Base-by-base conservation (phyloP, 2,113 vertebrate genomes). In the Leptobrachium ailaonicum region DNA sequence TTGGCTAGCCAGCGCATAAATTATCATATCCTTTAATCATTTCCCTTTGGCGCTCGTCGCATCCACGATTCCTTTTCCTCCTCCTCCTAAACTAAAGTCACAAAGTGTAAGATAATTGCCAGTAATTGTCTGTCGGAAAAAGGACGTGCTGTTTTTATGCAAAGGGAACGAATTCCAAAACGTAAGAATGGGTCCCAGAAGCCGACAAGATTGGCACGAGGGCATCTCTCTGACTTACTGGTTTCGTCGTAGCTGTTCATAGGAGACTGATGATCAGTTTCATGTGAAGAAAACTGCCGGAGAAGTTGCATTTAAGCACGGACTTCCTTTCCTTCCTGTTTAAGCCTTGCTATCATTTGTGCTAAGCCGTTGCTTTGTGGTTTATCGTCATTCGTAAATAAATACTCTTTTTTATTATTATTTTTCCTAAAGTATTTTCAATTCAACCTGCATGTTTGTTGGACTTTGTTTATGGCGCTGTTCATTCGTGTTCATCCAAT, bases 401-500 rank as follows among this genome's bases (percentile, higher is more conserved):
- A 73, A 20, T 70, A 2, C 67, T 72, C 66, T 0, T 76, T 44
- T 82, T 32, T 32, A 1, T 32, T 32, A 32, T 32, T 32, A 32
- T 32, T 32, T 80, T 75, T 64, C 13, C 56, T 83, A 82, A 9
- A 72, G 83, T 82, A 82, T 14, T 84, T 74, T 83, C 20, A 40
- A 67, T 85, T 82, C 84, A 78, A 58, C 80, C 80, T 20, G 11
- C 73, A 43, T 62, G 45, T 11, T 80, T 82, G 60, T 79, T 8
- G n/a, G 6, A 13, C 32, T 13, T 20, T 32, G 62, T 64, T 64
- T 64, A 40, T 10, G n/a, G 3, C 85, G 82, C 84, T 73, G 41
- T 66, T 84, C 88, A 85, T 76, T 82, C 80, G 62, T 82, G 83
- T 77, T 85, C 83, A 85, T 82, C 82, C 87, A 79, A 74, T 85